Evolutionary conservation across 2,888 invertebrate species (phyloP).

Genomic region (Lissonota sp.): DNA sequence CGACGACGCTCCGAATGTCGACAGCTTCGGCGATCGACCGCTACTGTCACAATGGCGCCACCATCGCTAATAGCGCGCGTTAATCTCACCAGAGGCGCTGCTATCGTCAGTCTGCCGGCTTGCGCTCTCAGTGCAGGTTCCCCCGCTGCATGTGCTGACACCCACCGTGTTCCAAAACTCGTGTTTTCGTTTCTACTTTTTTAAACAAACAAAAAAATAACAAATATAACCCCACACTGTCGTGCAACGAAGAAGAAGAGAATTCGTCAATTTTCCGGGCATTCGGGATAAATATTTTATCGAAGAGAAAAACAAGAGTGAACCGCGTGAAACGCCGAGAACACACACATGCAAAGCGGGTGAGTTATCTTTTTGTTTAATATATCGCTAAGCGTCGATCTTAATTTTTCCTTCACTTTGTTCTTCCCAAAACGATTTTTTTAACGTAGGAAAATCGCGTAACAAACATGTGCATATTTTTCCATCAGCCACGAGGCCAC

Average conservation of each 20-base stretch:
- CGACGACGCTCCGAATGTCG: too few species aligned
- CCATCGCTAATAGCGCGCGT: neutral
- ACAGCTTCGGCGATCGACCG: neutral
- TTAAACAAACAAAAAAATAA: conserved; percentile 45
- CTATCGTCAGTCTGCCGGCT: conserved; percentile 38
- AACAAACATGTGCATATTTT: neutral
- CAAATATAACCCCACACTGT: neutral
- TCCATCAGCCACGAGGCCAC: conserved; percentile 44
- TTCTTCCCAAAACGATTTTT: neutral
- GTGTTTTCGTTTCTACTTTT: conserved; percentile 66
- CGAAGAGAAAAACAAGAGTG: conserved; percentile 16
- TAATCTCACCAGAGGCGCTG: conserved; percentile 12
- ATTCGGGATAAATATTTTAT: conserved; percentile 30
- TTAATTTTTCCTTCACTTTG: neutral
- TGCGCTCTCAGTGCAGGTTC: conserved; percentile 72
- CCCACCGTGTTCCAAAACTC: conserved; percentile 76
- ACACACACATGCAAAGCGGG: conserved; percentile 37
- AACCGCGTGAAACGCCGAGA: conserved; percentile 33
- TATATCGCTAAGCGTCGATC: neutral
- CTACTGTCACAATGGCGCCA: neutral
- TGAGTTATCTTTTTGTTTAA: conserved; percentile 34
- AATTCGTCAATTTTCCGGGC: conserved; percentile 45
- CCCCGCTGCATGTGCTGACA: conserved; percentile 77
- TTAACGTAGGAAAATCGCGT: too few species aligned
- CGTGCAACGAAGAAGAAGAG: conserved; percentile 3